Evolutionary conservation across 53 echinoderm and acorn worm genomes (phyloP).

Genomic region (Paracentrotus lividus): DNA sequence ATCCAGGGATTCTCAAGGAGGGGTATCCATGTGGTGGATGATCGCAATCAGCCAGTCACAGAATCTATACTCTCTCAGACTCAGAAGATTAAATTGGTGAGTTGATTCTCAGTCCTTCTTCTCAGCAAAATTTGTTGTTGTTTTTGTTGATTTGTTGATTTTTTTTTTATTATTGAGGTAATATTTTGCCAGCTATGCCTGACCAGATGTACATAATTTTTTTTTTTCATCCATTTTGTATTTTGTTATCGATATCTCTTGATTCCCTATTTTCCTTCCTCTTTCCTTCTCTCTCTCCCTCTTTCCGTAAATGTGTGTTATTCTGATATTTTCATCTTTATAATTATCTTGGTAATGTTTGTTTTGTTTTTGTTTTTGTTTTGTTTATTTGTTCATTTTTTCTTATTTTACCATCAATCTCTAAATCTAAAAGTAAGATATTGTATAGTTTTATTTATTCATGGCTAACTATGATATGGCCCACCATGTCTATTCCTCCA

Average conservation of each 20-base stretch:
- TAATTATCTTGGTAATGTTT: neutral
- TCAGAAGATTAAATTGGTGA: slow-evolving; percentile 92
- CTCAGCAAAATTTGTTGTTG: neutral
- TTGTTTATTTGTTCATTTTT: neutral
- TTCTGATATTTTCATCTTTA: neutral
- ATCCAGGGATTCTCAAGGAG: slow-evolving; percentile 89
- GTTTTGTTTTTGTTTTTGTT: neutral
- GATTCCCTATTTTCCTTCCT: neutral
- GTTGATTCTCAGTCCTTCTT: neutral
- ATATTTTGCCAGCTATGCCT: too few species aligned
- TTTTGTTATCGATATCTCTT: neutral
- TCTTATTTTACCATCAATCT: neutral
- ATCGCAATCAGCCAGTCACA: slow-evolving; percentile 89
- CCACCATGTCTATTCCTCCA: too few species aligned
- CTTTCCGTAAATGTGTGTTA: too few species aligned
- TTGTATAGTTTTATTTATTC: neutral
- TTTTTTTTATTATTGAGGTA: too few species aligned
- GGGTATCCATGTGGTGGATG: slow-evolving; percentile 90
- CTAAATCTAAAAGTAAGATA: neutral
- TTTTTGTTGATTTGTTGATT: too few species aligned
- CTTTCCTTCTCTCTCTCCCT: too few species aligned
- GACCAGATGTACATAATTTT: too few species aligned
- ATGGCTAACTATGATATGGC: too few species aligned
- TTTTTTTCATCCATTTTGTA: neutral
- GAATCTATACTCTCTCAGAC: slow-evolving; percentile 90